Conservation (phyloP, 64 coral and sea anemone genomes). For the Hydrozoanthus tunicans region DNA sequence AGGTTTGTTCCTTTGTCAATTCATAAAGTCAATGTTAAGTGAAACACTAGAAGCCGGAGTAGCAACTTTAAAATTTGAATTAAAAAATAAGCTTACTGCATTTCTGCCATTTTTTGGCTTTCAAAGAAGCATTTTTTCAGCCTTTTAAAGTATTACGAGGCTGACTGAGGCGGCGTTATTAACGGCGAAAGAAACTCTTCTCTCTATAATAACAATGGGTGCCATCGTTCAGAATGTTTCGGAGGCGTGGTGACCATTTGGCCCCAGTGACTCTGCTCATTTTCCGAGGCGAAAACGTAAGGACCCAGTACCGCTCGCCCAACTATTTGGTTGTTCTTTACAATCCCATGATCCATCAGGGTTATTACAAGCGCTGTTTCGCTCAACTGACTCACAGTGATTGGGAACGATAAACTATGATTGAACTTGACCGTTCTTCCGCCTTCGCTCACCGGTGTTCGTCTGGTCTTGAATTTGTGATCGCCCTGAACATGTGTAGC, state of each 20-base stretch:
- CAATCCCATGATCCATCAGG: constrained; percentile 63
- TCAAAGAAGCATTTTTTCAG: too few species aligned
- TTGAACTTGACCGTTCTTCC: constrained; percentile 59
- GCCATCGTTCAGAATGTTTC: constrained; percentile 61
- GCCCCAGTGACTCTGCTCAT: constrained; percentile 83
- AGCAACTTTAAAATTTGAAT: too few species aligned
- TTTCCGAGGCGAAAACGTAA: constrained; percentile 57
- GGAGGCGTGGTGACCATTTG: constrained; percentile 69
- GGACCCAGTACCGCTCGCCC: constrained; percentile 73
- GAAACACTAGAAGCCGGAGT: too few species aligned
- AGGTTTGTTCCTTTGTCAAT: too few species aligned
- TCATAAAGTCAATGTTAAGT: too few species aligned
- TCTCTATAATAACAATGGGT: constrained; percentile 59
- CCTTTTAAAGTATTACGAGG: too few species aligned
- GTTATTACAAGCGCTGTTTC: constrained; percentile 72
- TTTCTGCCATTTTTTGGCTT: too few species aligned
- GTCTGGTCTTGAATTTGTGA: constrained; percentile 79
- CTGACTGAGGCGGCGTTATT: too few species aligned
- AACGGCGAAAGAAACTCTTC: neutral
- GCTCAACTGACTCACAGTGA: constrained; percentile 54
- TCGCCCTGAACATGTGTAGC: constrained; percentile 55
- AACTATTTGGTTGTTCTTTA: constrained; percentile 58
- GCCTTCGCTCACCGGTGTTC: constrained; percentile 58
- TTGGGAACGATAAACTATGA: constrained; percentile 53
- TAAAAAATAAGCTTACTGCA: too few species aligned